A percentile compares a stretch with the other conserved stretches of the same genome.
Evolutionary conservation across 2,797 vertebrate species (phyloP).

Genomic region (Sebastes miniatus): DNA sequence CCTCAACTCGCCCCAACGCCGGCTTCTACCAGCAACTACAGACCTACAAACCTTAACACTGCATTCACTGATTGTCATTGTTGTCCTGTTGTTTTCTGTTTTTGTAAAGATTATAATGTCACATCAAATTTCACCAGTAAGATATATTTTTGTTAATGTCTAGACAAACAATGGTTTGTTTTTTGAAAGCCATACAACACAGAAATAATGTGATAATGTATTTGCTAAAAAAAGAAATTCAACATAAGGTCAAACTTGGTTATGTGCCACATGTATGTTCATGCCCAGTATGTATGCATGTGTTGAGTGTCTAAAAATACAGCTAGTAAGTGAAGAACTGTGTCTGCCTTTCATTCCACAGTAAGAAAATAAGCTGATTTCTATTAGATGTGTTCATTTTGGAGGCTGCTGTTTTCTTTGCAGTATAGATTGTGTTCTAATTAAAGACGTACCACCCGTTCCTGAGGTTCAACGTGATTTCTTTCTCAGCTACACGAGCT

Average conservation of each 20-base stretch:
- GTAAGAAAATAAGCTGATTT: not conserved
- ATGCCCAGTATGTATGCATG: not conserved
- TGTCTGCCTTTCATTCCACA: not conserved
- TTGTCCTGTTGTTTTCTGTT: not conserved
- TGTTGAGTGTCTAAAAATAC: not conserved
- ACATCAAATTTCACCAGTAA: not conserved
- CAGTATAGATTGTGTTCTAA: conserved; percentile 29
- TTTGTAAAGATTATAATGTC: not conserved
- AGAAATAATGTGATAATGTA: not conserved
- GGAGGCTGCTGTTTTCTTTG: not conserved
- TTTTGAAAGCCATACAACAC: not conserved
- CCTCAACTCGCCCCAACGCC: conserved; percentile 75
- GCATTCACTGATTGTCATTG: too few species aligned
- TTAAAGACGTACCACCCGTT: conserved; percentile 14
- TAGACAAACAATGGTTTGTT: not conserved
- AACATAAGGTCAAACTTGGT: not conserved
- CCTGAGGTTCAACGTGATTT: conserved; percentile 1
- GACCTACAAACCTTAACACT: conserved; percentile 43
- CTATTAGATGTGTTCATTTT: not conserved
- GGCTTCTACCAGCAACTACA: conserved; percentile 70
- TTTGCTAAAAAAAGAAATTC: not conserved
- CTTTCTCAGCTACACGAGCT: conserved; percentile 11
- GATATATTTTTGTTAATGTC: not conserved
- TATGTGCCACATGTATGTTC: not conserved
- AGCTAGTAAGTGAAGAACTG: not conserved